These are phyloP conservation scores for Leucoma salicis DNA, from an alignment of 2,888 invertebrate genomes.

Conservation along the genomic window DNA sequence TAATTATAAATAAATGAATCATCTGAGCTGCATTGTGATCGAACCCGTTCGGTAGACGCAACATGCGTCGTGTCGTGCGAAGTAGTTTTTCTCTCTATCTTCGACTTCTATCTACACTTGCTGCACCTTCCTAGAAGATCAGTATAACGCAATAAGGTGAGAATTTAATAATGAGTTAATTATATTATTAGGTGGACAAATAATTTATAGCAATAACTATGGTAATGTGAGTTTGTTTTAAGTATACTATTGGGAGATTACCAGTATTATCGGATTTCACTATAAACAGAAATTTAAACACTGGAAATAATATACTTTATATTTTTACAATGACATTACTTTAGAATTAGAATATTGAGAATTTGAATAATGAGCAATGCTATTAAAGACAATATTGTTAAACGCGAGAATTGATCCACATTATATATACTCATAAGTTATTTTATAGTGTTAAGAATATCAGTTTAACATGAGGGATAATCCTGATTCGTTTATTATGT, in stretches of 20 bases:
- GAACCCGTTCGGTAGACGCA: slow-evolving; percentile 55
- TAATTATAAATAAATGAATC: slow-evolving; percentile 67
- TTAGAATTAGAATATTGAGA: slow-evolving; percentile 47
- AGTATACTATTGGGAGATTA: neutral
- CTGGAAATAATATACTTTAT: slow-evolving; percentile 17
- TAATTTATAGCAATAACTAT: slow-evolving; percentile 53
- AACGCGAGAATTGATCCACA: slow-evolving; percentile 73
- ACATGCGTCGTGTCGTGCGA: slow-evolving; percentile 34
- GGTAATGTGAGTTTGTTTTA: slow-evolving; percentile 25
- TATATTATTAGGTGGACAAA: slow-evolving; percentile 38
- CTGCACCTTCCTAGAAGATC: slow-evolving; percentile 51
- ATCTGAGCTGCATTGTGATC: slow-evolving; percentile 81
- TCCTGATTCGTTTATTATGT: slow-evolving; percentile 21
- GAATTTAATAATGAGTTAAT: slow-evolving; percentile 22
- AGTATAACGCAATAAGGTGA: slow-evolving; percentile 14
- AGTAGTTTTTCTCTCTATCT: slow-evolving; percentile 55
- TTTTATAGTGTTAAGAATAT: slow-evolving; percentile 55
- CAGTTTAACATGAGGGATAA: slow-evolving; percentile 34
- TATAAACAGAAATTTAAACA: slow-evolving; percentile 2
- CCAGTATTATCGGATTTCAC: neutral
- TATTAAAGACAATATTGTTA: slow-evolving; percentile 80
- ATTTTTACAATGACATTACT: slow-evolving; percentile 24
- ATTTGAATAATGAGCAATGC: slow-evolving; percentile 65
- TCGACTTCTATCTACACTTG: slow-evolving; percentile 49
- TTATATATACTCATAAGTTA: slow-evolving; percentile 66